These are phyloP conservation scores for Plumapathes pennacea DNA, from an alignment of 92 coral and sea anemone species.

Conservation along the genomic window DNA sequence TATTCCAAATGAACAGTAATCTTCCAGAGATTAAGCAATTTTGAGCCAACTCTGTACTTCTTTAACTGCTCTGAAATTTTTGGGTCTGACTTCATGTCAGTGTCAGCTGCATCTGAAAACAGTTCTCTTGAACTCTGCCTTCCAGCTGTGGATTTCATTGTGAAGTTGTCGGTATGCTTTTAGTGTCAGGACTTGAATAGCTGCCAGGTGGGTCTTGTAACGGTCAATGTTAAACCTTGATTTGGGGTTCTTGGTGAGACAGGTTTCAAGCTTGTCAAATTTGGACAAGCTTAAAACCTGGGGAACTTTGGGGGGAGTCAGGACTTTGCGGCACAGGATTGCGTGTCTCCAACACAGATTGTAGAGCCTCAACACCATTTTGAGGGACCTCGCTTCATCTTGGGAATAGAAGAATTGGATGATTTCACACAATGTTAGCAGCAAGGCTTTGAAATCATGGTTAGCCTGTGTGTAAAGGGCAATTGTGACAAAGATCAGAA, in stretches of 20 bases:
- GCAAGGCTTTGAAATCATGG: constrained; percentile 21
- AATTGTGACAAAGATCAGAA: constrained; percentile 40
- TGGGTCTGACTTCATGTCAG: background rate
- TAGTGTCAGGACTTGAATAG: constrained; percentile 38
- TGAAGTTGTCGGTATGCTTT: constrained; percentile 20
- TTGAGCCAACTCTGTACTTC: constrained; percentile 5
- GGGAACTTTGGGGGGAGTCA: constrained; percentile 37
- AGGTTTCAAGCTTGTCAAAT: constrained; percentile 30
- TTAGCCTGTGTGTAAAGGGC: constrained; percentile 26
- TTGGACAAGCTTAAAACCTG: constrained; percentile 53
- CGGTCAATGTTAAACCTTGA: constrained; percentile 46
- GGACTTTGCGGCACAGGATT: constrained; percentile 28
- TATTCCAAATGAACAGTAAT: constrained; percentile 31
- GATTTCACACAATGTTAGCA: constrained; percentile 52
- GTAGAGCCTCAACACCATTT: constrained; percentile 35
- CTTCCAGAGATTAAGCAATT: constrained; percentile 29
- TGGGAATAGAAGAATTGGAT: constrained; percentile 33
- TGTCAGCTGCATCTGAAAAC: background rate
- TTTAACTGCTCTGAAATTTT: constrained; percentile 1
- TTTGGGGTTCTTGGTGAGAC: constrained; percentile 14
- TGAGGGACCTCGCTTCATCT: constrained; percentile 37
- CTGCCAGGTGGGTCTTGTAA: constrained; percentile 25
- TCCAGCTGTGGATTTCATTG: constrained; percentile 27
- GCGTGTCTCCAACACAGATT: constrained; percentile 66
- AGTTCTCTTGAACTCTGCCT: constrained; percentile 1